Percentiles rank a stretch among this genome's conserved stretches.
These are phyloP conservation scores for Leucophenga varia DNA, from an alignment of 1,140 invertebrate species.

Conservation along the genomic window DNA sequence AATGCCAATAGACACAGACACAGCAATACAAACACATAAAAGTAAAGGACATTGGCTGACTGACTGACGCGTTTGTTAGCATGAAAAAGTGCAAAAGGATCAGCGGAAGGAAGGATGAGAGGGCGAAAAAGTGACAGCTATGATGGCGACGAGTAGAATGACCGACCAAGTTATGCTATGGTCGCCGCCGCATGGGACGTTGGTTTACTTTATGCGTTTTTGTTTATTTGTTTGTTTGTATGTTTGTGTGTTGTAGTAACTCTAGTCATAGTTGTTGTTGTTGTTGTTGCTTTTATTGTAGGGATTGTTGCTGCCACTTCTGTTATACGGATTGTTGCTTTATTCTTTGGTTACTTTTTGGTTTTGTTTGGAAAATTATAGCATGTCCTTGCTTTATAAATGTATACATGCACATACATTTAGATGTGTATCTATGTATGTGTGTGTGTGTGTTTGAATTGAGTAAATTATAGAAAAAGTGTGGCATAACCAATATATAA, in stretches of 20 bases:
- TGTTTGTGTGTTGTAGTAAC: too few species aligned
- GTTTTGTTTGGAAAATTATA: constrained; percentile 36
- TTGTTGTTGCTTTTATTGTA: constrained; percentile 32
- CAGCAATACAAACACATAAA: background rate
- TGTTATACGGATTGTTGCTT: constrained; percentile 29
- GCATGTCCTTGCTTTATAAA: constrained; percentile 48
- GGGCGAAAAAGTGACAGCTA: constrained; percentile 37
- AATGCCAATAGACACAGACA: too few species aligned
- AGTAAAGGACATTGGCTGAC: too few species aligned
- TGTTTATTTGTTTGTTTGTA: too few species aligned
- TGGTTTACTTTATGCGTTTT: constrained; percentile 27
- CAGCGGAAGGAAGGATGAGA: background rate
- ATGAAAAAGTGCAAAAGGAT: background rate
- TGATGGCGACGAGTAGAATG: too few species aligned
- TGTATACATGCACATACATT: too few species aligned
- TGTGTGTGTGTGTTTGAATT: too few species aligned
- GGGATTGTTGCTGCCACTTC: constrained; percentile 27
- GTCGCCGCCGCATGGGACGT: constrained; percentile 28
- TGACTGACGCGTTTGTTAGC: background rate
- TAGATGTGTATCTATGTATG: too few species aligned
- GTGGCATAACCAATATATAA: too few species aligned
- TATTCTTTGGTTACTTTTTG: constrained; percentile 23
- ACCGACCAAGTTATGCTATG: constrained; percentile 39
- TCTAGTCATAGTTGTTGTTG: too few species aligned
- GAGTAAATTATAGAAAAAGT: too few species aligned